Percentiles rank a stretch among this genome's conserved stretches.
These are phyloP conservation scores for Ethmia dodecea DNA, from an alignment of 2,888 invertebrate genomes.

Conservation along the genomic window DNA sequence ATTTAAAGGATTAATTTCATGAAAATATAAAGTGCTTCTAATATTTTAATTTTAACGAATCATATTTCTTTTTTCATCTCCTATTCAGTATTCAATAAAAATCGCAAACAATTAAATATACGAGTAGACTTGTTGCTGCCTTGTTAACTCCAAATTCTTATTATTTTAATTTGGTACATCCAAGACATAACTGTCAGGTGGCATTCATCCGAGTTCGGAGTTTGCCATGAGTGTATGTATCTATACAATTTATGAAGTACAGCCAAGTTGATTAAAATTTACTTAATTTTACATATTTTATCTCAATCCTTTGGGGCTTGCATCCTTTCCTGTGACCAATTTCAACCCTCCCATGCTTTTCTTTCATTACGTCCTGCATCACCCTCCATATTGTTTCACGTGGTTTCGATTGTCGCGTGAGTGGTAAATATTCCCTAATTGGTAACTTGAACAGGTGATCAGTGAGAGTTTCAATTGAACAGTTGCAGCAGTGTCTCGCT, in stretches of 20 bases:
- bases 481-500: no score
- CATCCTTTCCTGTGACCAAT: constrained; percentile 36
- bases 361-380: constrained; percentile 53
- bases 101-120: constrained; percentile 37
- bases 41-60: no score
- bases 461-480: no score
- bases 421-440: constrained; percentile 19
- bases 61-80: no score
- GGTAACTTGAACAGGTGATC: no score
- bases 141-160: no score
- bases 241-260: constrained; percentile 59
- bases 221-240: constrained; percentile 16
- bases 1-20: no score
- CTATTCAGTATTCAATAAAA: constrained; percentile 29
- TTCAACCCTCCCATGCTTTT: constrained; percentile 31
- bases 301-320: constrained; percentile 59
- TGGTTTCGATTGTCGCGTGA: constrained; percentile 39
- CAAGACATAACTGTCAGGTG: no score
- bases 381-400: constrained; percentile 36
- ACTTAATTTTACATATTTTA: constrained; percentile 29
- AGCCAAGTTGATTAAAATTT: constrained; percentile 63
- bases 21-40: no score
- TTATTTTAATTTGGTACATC: no score
- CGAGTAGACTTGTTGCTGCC: no score
- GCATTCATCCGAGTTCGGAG: no score